phyloP scores from a whole-genome alignment of 2,113 vertebrate species.

The Brachyhypopomus gauderio region DNA sequence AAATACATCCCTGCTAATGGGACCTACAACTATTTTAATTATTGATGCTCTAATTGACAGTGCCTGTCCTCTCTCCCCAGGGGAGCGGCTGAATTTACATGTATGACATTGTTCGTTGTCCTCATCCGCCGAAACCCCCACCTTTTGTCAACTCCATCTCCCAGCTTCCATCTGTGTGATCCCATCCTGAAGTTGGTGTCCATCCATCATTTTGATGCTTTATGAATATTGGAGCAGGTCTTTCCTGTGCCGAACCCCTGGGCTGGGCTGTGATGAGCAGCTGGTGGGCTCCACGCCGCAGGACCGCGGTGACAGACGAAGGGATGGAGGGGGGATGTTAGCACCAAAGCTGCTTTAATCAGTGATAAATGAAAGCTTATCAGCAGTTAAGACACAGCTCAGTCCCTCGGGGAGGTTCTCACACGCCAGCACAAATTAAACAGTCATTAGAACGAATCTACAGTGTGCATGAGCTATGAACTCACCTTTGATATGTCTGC shows the following conservation, averaged over 20 bases:
- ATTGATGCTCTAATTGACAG: constrained; percentile 58
- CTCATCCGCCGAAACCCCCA: constrained; percentile 11
- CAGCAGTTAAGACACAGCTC: constrained; percentile 28
- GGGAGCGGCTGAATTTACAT: constrained; percentile 50
- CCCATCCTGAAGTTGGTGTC: not conserved
- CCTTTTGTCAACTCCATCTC: not conserved
- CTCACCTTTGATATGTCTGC: constrained; percentile 28
- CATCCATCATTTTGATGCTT: constrained; percentile 31
- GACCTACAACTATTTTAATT: constrained; percentile 57
- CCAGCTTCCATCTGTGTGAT: constrained; percentile 38
- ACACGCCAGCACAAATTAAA: constrained; percentile 51
- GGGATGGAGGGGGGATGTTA: not conserved
- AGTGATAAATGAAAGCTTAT: constrained; percentile 52
- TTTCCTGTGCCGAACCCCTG: not conserved
- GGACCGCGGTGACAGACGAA: constrained; percentile 22
- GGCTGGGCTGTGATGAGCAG: constrained; percentile 30
- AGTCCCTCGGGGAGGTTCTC: constrained; percentile 38
- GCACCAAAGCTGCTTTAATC: constrained; percentile 35
- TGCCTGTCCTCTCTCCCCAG: constrained; percentile 21
- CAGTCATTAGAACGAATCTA: constrained; percentile 44
- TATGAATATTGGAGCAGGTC: constrained; percentile 13
- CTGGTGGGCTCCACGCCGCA: constrained; percentile 11
- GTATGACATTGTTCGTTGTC: constrained; percentile 47
- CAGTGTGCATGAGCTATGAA: constrained; percentile 8
- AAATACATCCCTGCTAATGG: constrained; percentile 56